phyloP scores from a whole-genome alignment of 2,113 vertebrate species.

The Oreotrochilus melanogaster region DNA sequence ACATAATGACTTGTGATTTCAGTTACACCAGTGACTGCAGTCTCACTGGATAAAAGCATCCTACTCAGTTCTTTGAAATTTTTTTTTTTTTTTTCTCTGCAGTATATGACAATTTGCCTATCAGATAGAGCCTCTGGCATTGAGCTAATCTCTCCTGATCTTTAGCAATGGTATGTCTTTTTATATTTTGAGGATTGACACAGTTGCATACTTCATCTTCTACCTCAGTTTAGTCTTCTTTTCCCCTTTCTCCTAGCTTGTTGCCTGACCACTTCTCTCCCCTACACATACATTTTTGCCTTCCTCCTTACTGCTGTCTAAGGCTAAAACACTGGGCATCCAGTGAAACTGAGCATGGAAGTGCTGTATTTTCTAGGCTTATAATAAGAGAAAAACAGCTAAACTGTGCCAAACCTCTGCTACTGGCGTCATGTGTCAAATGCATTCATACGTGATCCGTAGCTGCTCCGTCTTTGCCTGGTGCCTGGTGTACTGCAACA shows the following conservation, averaged over 20 bases:
- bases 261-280: not conserved
- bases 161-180: not conserved
- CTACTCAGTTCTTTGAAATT: not conserved
- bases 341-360: not conserved
- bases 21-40: not conserved
- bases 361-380: not conserved
- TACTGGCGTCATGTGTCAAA: not conserved
- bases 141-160: not conserved
- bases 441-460: fast-evolving
- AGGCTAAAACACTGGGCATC: not conserved
- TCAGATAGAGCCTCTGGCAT: not conserved
- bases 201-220: not conserved
- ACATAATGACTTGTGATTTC: not conserved
- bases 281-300: not conserved
- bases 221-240: not conserved
- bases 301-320: not conserved
- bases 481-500: not conserved
- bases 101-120: not conserved
- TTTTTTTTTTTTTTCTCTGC: not conserved
- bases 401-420: not conserved
- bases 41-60: not conserved
- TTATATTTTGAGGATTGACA: not conserved
- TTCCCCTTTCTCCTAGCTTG: not conserved
- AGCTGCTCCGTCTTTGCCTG: not conserved
- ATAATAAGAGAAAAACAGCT: not conserved